Base-by-base conservation (phyloP, 2,797 vertebrate genomes). In the Chaunax sp. region DNA sequence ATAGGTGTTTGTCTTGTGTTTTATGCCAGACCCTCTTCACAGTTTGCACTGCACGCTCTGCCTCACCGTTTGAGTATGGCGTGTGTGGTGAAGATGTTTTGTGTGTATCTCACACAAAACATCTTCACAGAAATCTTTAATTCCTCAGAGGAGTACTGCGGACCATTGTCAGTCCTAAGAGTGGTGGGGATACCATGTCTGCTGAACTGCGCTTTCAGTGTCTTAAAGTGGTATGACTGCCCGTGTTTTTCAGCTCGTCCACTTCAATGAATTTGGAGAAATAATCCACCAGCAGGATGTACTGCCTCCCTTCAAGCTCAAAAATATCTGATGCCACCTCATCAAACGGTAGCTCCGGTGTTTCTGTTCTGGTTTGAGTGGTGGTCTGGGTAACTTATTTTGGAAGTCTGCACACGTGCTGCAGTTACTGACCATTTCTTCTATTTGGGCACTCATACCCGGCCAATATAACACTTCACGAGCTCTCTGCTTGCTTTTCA, bases 91-190 rank as follows among this genome's bases (percentile, higher is more conserved):
- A 53, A 19, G 51, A 53, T 30, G 26, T 28, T 3, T 23, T n/a
- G 25, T 33, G 49, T 9, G 16, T 53, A 53, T 30, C 19, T 53
- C 51, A n/a, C n/a, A n/a, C n/a, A n/a, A n/a, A n/a, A n/a, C n/a
- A n/a, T n/a, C n/a, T n/a, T 53, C 37, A 12, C 30, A 53, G 51
- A 53, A 53, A 1, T 53, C 51, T 18, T 37, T 53, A 53, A 35
- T n/a, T 18, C 49, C 5, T 53, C 26, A 13, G 50, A 53, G 2
- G 50, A 53, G 8, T 53, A 35, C 28, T 53, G 28, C 3, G 11
- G 50, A 33, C 50, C 50, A 19, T 33, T 19, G 3, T 53, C 50
- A 15, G 26, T n/a, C 9, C 49, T 13, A 9, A 52, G n/a, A 14
- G 51, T 30, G 15, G 30, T 30, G 20, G 11, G 51, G 25, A 53